Base-by-base conservation (phyloP, 2,797 vertebrate genomes). In the Acipenser transmontanus region DNA sequence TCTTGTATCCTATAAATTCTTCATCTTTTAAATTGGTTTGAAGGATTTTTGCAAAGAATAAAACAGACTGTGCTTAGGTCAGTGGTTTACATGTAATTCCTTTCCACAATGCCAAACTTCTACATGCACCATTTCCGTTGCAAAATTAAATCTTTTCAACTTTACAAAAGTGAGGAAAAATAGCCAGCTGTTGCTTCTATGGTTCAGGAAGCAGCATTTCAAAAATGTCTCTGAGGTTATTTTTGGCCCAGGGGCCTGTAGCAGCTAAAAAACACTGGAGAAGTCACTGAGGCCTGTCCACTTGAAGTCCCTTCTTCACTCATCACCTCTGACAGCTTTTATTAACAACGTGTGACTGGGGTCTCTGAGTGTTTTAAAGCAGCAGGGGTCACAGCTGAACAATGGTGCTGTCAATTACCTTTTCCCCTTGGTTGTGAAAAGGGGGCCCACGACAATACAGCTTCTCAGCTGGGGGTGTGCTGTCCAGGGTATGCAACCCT, bases 401-500 rank as follows among this genome's bases (percentile, higher is more conserved):
- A 92, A 91, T 91, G 72, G 67, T 76, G 74, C 89, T 93, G 91
- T 92, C 91, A 92, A 91, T 92, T 92, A 90, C 89, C 89, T 92
- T 90, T 91, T 87, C 88, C 88, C 88, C 88, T 85, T 66, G 62
- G 81, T 77, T 49, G 83, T 88, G 87, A 89, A 88, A 89, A 87
- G 80, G 83, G 79, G 83, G 76, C 82, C 78, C 76, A 7, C 69
- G 80, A 91, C 88, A 91, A 92, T 89, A 84, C 68, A 61, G 63
- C 75, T 71, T 70, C 87, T 71, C 86, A 80, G 84, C 85, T 54
- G 86, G 90, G 78, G 82, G 83, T 64, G 71, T 76, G 82, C 81
- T 64, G 77, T 82, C 78, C 81, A 65, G 69, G 74, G 80, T 81
- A 66, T 72, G 74, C 78, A 76, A 80, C 84, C 84, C 71, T 67